Percentiles rank a stretch among this genome's conserved stretches.
phyloP scores from a whole-genome alignment of 1,140 invertebrate genomes.

The Lamellibrachia luymesi region DNA sequence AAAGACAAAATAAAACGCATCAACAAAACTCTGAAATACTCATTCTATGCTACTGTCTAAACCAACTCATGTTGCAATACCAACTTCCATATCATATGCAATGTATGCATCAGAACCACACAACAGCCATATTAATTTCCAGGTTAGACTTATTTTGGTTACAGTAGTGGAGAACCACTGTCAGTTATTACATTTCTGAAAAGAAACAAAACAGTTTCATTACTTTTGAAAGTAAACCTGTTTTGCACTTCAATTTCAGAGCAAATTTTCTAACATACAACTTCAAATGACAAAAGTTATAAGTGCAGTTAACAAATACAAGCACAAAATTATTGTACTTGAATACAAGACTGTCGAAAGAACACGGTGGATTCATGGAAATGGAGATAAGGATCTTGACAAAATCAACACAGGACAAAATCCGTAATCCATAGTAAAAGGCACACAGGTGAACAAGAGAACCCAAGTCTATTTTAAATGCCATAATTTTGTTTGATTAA shows the following conservation, averaged over 20 bases:
- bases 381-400: too few relatives aligned
- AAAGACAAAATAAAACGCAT: constrained; percentile 21
- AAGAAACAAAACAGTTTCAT: too few relatives aligned
- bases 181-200: not conserved
- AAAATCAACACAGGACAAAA: too few relatives aligned
- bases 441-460: too few relatives aligned
- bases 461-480: not conserved
- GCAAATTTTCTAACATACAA: too few relatives aligned
- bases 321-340: too few relatives aligned
- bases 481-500: not conserved
- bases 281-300: too few relatives aligned
- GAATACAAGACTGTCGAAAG: too few relatives aligned
- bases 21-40: not conserved
- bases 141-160: not conserved
- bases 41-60: too few relatives aligned
- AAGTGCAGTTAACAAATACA: too few relatives aligned
- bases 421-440: too few relatives aligned
- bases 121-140: not conserved
- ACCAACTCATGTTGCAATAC: not conserved
- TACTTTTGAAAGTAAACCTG: not conserved
- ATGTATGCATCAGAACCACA: not conserved
- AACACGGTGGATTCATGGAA: too few relatives aligned
- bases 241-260: not conserved
- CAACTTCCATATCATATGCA: not conserved
- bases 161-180: not conserved